Evolutionary conservation across 2,797 vertebrate species (phyloP).

Genomic region (Esox masquinongy): DNA sequence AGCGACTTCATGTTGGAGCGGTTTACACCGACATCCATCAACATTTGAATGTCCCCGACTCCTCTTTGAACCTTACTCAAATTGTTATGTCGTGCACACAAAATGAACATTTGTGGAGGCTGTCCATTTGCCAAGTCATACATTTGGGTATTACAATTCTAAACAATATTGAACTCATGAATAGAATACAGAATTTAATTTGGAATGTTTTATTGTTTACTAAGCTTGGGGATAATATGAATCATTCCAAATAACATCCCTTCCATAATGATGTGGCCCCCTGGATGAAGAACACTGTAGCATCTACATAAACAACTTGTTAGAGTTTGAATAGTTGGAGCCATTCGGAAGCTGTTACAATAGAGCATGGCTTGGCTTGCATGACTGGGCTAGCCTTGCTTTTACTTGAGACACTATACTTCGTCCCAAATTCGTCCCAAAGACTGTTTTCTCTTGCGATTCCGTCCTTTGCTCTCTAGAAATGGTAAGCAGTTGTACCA

Average conservation of each 20-base stretch:
- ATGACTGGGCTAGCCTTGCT: neutral
- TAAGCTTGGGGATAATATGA: neutral
- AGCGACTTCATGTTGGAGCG: conserved; percentile 33
- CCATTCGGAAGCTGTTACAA: neutral
- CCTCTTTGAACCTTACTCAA: conserved; percentile 32
- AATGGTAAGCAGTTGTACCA: neutral
- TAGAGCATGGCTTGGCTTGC: neutral
- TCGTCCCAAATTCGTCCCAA: neutral
- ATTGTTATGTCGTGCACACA: neutral
- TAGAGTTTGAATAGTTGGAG: neutral
- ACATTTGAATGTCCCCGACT: conserved; percentile 47
- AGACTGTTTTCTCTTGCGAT: neutral
- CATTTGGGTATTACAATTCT: conserved; percentile 47
- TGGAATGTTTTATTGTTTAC: neutral
- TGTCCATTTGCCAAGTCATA: conserved; percentile 34
- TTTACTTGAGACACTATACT: neutral
- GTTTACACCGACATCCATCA: conserved; percentile 45
- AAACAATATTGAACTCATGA: neutral
- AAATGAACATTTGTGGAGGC: conserved; percentile 1
- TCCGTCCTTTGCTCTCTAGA: neutral
- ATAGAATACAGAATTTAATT: neutral
- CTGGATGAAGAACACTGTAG: neutral
- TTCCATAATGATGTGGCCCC: neutral
- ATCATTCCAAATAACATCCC: neutral
- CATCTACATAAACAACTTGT: neutral